phyloP scores from a whole-genome alignment of 2,113 vertebrate species.

The Callopanchax toddi region DNA sequence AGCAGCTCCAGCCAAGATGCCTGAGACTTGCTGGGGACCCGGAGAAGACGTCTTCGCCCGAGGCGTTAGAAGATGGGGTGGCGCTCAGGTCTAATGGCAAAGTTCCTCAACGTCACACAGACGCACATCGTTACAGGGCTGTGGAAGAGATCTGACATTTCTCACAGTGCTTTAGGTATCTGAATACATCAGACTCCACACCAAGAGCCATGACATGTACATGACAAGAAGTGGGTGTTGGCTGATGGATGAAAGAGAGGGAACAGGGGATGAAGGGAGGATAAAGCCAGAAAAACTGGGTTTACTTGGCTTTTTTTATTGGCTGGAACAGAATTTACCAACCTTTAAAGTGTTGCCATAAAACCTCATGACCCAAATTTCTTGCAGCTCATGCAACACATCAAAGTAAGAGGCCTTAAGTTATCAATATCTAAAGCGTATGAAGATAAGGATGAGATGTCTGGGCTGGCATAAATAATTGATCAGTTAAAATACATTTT shows the following conservation, averaged over 20 bases:
- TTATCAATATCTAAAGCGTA: conserved; percentile 45
- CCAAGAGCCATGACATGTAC: conserved; percentile 54
- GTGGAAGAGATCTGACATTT: conserved; percentile 54
- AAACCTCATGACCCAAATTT: conserved; percentile 62
- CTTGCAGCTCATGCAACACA: conserved; percentile 22
- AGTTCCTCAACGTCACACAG: conserved; percentile 37
- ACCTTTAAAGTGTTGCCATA: conserved; percentile 63
- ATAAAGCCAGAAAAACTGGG: conserved; percentile 46
- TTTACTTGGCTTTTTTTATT: conserved; percentile 49
- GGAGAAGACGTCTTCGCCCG: conserved; percentile 47
- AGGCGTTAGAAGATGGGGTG: conserved; percentile 44
- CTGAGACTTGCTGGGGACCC: conserved; percentile 18
- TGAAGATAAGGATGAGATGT: conserved; percentile 32
- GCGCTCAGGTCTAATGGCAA: conserved; percentile 34
- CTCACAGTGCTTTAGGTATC: conserved; percentile 56
- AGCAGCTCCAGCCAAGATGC: conserved; percentile 34
- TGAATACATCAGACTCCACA: conserved; percentile 27
- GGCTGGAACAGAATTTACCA: conserved; percentile 46
- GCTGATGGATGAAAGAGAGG: conserved; percentile 67
- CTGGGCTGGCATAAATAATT: conserved; percentile 11
- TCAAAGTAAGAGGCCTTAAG: conserved; percentile 53
- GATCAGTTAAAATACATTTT: background rate
- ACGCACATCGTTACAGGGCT: conserved; percentile 7
- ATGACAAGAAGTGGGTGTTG: conserved; percentile 63
- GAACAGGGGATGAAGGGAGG: conserved; percentile 47